Base-by-base conservation (phyloP, 35 echinoderm and acorn worm genomes). In the Holothuria glaberrima region DNA sequence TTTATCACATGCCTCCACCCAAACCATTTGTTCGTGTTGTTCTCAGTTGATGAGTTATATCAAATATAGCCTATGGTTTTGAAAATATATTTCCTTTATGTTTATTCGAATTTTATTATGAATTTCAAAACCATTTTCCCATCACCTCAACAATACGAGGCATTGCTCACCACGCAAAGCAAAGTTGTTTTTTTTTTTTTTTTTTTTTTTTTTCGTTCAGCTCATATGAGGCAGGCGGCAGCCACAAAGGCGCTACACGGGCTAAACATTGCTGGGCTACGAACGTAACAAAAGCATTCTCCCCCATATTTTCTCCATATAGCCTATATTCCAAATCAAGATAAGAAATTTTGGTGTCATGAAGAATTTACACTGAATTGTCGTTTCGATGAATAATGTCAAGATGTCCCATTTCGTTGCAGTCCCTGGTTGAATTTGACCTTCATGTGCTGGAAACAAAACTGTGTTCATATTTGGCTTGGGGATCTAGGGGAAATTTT, bases 21-120 rank as follows among this genome's bases (percentile, higher is more conserved):
- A n/a, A 66, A 66, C 63, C 63, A 66, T 16, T 66, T 66, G 63
- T 66, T 66, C 12, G 63, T 66, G 63, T 29, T 66, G 63, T 66
- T n/a, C n/a, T n/a, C n/a, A n/a, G n/a, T n/a, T n/a, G n/a, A n/a
- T 66, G 63, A 66, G 63, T 66, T 66, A 66, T 66, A 66, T 66
- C 4, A 66, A 66, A 66, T 66, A 66, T 66, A 22, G 21, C 12
- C 21, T 7, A 25, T 65, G 61, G 61, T 65, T 66, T 5, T 66
- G 12, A 5, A 66, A 16, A 66, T 66, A 19, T 66, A 66, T 66
- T 66, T 66, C 12, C 63, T 66, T 66, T 19, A 14, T 66, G 21
- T 66, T 66, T 66, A 66, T 66, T 66, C 21, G 63, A 66, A 66
- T 66, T 66, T 66, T 66, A 66, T 66, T 66, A 66, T 66, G 63